Conservation (phyloP, 2,888 invertebrate genomes). For the Galerucella pusilla region DNA sequence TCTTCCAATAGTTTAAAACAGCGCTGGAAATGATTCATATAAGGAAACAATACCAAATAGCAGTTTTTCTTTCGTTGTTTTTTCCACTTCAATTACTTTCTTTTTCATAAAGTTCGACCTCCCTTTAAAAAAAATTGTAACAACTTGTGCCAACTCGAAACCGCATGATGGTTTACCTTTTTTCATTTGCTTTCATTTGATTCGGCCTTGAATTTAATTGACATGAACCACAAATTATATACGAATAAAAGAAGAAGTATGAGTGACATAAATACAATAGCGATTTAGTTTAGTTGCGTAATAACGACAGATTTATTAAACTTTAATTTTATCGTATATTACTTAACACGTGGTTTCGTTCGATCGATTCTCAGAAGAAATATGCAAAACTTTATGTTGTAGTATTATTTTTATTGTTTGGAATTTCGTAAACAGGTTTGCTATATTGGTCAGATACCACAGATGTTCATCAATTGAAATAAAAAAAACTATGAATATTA, state of each 20-base stretch:
- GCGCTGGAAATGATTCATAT: slow-evolving; percentile 7
- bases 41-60: slow-evolving; percentile 2
- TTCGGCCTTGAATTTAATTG: slow-evolving; percentile 22
- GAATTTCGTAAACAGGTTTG: background rate
- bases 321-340: background rate
- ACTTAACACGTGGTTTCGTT: background rate
- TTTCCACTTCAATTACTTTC: slow-evolving; percentile 1
- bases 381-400: background rate
- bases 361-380: background rate
- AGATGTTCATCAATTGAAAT: background rate
- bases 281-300: background rate
- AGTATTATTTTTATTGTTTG: background rate
- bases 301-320: background rate
- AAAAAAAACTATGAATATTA: background rate
- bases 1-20: background rate
- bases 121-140: slow-evolving; percentile 14
- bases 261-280: background rate
- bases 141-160: background rate
- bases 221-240: slow-evolving; percentile 10
- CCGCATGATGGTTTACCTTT: slow-evolving; percentile 12
- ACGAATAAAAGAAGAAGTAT: slow-evolving; percentile 1
- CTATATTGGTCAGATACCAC: background rate
- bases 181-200: slow-evolving; percentile 3
- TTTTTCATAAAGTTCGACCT: slow-evolving; percentile 3
- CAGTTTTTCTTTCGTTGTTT: slow-evolving; percentile 1